Base-by-base conservation (phyloP, 1,140 invertebrate species). In the Bombus haemorrhoidalis region DNA sequence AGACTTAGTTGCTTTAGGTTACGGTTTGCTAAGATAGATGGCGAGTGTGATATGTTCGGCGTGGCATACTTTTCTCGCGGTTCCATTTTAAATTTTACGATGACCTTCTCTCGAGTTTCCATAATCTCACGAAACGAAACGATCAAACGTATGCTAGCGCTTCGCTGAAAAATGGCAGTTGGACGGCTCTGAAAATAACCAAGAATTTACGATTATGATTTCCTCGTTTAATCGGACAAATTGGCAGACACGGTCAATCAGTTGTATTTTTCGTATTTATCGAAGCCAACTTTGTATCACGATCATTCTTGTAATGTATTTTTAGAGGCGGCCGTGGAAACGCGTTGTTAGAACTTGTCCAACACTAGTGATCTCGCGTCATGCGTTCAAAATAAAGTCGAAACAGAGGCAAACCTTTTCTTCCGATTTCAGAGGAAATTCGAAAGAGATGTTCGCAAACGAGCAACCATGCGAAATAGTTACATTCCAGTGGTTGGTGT, bases 111-210 rank as follows among this genome's bases (percentile, higher is more conserved):
- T 62, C 71, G 34, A 71, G 76, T 47, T 71, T 89, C 86, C 83
- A 90, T 85, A 86, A 87, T 57, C 41, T 83, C 84, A 53, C 64
- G 80, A 91, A 91, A 91, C 91, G 88, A 81, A 90, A 43, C 68
- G 66, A 89, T 81, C 57, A 34, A 32, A 75, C 12, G 73, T 15
- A 34, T 0, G 66, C 73, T 74, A 73, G 57, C 59, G 13, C n/a
- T 28, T 34, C 43, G 32, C 62, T 74, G 28, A 75, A 64, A 80
- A 80, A 57, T 15, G 9, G 25, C 66, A 57, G 66, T 66, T 15
- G 53, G 28, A 34, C 39, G 28, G 78, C 68, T 80, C n/a, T 59
- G 8, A 53, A 81, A 86, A 89, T 89, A 90, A 83, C 25, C 25
- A 39, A 43, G 6, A 68, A 53, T 59, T 81, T 53, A 32, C 8